These are phyloP conservation scores for Xenopus tropicalis DNA, from an alignment of 2,113 vertebrate genomes.

Conservation along the genomic window UCB_Xtro_10.0 CM004450.2:143533001-143533500, in stretches of 20 bases:
- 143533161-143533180: not conserved
- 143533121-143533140: too few species aligned
- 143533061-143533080: too few species aligned
- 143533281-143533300: slow-evolving; percentile 85
- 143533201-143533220: not conserved
- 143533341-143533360: slow-evolving; percentile 68
- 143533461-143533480: not conserved
- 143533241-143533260: slow-evolving; percentile 36
- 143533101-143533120: too few species aligned
- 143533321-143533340: slow-evolving; percentile 89
- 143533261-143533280: slow-evolving; percentile 81
- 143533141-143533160: not conserved
- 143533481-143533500: not conserved
- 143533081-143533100: too few species aligned
- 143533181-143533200: not conserved
- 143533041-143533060: too few species aligned
- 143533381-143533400: not conserved
- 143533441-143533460: not conserved
- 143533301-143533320: slow-evolving; percentile 87
- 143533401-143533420: not conserved
- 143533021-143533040: too few species aligned
- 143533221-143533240: slow-evolving; percentile 37
- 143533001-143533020: too few species aligned
- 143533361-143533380: slow-evolving; percentile 3
- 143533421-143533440: not conserved